phyloP scores from a whole-genome alignment of 2,888 invertebrate species.

The Bimastos eiseni region DNA sequence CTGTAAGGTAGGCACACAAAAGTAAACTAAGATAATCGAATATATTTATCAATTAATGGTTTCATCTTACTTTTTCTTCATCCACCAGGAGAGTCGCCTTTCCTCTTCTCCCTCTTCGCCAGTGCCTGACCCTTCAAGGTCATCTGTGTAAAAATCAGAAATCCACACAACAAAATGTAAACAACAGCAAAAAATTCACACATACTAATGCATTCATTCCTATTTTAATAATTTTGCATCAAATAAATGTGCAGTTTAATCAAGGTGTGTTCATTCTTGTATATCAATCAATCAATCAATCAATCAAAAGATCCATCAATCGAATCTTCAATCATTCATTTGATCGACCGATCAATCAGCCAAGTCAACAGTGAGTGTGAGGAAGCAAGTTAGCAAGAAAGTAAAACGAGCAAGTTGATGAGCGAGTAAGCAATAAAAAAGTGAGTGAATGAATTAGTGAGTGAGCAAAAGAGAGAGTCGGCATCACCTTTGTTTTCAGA shows the following conservation, averaged over 20 bases:
- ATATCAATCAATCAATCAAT: not conserved
- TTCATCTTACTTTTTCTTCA: slow-evolving; percentile 52
- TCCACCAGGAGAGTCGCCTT: slow-evolving; percentile 52
- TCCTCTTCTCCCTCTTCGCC: slow-evolving; percentile 22
- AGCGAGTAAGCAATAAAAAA: not conserved
- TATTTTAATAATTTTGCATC: not conserved
- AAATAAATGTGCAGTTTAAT: not conserved
- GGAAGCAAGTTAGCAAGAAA: too few relatives aligned
- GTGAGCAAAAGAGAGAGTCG: not conserved
- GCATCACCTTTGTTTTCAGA: slow-evolving; percentile 27
- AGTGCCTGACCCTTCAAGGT: not conserved
- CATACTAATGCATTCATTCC: not conserved
- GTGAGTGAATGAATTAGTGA: not conserved
- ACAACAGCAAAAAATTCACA: not conserved
- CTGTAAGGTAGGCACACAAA: not conserved
- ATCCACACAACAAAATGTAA: not conserved
- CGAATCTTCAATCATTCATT: too few relatives aligned
- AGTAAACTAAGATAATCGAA: not conserved
- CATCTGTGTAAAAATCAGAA: not conserved
- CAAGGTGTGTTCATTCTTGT: too few relatives aligned
- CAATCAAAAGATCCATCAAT: too few relatives aligned
- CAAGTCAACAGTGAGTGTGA: not conserved
- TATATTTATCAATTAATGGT: not conserved
- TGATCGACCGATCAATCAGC: not conserved
- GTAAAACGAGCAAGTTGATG: not conserved